Evolutionary conservation across 2,888 invertebrate genomes (phyloP).

Genomic region (Lobophora halterata): DNA sequence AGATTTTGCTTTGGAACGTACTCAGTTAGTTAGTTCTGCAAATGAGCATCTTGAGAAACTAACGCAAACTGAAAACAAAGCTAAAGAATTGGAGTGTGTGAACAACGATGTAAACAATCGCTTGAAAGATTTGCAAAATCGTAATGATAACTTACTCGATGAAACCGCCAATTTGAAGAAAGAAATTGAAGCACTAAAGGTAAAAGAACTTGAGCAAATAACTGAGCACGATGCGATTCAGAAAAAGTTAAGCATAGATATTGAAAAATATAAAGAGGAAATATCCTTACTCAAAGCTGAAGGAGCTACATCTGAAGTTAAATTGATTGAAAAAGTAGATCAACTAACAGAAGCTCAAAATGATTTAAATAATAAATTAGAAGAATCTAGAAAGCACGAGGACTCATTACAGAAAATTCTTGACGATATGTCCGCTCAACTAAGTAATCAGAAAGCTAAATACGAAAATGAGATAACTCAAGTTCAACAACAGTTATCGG

Average conservation of each 20-base stretch:
- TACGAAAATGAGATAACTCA: constrained; percentile 63
- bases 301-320: constrained; percentile 66
- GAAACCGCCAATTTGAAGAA: constrained; percentile 68
- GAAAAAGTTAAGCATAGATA: constrained; percentile 65
- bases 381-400: constrained; percentile 73
- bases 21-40: constrained; percentile 55
- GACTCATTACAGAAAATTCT: constrained; percentile 71
- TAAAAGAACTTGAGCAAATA: constrained; percentile 62
- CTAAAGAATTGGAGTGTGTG: constrained; percentile 57
- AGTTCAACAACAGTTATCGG: constrained; percentile 51
- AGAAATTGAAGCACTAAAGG: constrained; percentile 60
- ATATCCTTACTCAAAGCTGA: constrained; percentile 68
- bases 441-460: constrained; percentile 63
- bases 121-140: constrained; percentile 51
- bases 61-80: constrained; percentile 56
- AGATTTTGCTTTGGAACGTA: constrained; percentile 63
- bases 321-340: constrained; percentile 74
- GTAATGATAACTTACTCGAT: constrained; percentile 63
- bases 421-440: constrained; percentile 66
- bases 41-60: constrained; percentile 63
- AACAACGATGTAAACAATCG: constrained; percentile 47
- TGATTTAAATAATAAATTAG: constrained; percentile 70
- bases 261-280: constrained; percentile 72
- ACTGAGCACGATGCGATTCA: constrained; percentile 58
- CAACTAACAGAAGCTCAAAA: constrained; percentile 72